Conservation (phyloP, 1,140 invertebrate species). For the Holotrichia oblita region DNA sequence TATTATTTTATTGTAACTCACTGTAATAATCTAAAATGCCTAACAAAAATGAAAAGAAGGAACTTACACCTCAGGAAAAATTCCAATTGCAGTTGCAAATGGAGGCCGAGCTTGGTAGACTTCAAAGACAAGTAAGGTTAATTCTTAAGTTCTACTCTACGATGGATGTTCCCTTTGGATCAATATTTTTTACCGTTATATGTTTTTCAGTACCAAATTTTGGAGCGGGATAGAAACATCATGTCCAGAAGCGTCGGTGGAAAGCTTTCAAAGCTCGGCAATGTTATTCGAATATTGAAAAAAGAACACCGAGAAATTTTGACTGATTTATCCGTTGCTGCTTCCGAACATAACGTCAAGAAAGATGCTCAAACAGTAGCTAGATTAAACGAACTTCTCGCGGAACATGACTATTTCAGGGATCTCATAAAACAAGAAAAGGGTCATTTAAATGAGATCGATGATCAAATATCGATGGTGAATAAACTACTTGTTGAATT, state of each 20-base stretch:
- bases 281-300: conserved; percentile 33
- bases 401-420: conserved; percentile 16
- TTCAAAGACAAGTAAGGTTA: conserved; percentile 26
- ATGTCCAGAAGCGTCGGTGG: conserved; percentile 1
- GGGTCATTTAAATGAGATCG: conserved; percentile 27
- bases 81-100: conserved; percentile 34
- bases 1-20: background rate
- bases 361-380: conserved; percentile 16
- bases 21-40: background rate
- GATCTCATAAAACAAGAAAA: conserved; percentile 35
- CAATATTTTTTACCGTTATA: background rate
- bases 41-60: no score
- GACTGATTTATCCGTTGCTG: conserved; percentile 24
- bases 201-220: conserved; percentile 35
- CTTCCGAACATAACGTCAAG: conserved; percentile 24
- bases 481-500: background rate
- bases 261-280: conserved; percentile 33
- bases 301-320: conserved; percentile 29
- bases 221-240: conserved; percentile 34
- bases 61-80: conserved; percentile 23
- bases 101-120: conserved; percentile 28
- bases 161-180: background rate
- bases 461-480: conserved; percentile 38
- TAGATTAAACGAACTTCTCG: conserved; percentile 22
- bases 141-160: no score